A percentile compares a stretch with the other conserved stretches of the same genome.
Conservation (phyloP, 2,888 invertebrate genomes). For the Lordiphosa andalusiaca region DNA sequence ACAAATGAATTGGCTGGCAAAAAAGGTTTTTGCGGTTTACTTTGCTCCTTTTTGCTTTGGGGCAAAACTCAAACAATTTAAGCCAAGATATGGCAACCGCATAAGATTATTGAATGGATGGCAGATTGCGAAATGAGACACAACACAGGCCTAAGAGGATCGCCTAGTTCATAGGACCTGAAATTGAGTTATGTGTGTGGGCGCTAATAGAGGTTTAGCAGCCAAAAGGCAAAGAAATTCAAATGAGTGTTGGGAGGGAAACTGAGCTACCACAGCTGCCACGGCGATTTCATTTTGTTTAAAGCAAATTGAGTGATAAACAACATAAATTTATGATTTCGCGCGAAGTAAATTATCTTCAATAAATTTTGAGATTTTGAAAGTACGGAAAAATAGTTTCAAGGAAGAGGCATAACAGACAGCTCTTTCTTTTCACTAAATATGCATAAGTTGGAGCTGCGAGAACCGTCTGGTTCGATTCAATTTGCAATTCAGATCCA, state of each 20-base stretch:
- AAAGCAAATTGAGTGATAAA: too few species aligned
- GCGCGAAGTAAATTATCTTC: too few species aligned
- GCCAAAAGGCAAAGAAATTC: background rate
- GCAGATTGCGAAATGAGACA: conserved; percentile 58
- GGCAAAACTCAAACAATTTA: conserved; percentile 13
- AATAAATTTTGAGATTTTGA: too few species aligned
- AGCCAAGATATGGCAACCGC: conserved; percentile 26
- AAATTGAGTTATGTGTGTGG: conserved; percentile 10
- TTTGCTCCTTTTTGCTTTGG: conserved; percentile 22
- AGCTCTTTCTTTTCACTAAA: too few species aligned
- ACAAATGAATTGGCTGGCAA: conserved; percentile 60
- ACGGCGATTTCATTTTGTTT: too few species aligned
- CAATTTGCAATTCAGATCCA: too few species aligned
- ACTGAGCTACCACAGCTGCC: too few species aligned
- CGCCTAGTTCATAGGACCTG: conserved; percentile 2
- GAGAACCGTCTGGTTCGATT: too few species aligned
- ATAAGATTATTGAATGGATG: conserved; percentile 39
- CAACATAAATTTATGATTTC: too few species aligned
- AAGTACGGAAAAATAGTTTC: too few species aligned
- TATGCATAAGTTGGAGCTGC: too few species aligned
- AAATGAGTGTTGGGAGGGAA: background rate
- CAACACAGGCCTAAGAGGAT: conserved; percentile 7
- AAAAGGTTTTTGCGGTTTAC: conserved; percentile 54
- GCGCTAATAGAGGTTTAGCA: background rate
- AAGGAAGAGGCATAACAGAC: too few species aligned